Evolutionary conservation across 2,888 invertebrate species (phyloP).

Genomic region (Caenorhabditis sulstoni): DNA sequence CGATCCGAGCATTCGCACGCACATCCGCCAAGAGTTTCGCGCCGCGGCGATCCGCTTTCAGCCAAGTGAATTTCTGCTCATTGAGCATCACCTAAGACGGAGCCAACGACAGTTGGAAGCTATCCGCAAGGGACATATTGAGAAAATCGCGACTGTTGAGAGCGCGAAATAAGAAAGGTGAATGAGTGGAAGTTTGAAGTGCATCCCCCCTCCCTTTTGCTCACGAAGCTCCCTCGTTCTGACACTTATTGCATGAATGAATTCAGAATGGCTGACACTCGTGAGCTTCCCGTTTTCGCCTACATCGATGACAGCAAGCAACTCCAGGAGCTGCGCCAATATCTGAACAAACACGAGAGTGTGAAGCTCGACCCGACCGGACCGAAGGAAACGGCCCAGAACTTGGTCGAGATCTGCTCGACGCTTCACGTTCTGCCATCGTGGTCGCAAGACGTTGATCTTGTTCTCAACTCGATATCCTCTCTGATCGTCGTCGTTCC

Average conservation of each 20-base stretch:
- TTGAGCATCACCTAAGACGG: slow-evolving; percentile 68
- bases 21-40: slow-evolving; percentile 66
- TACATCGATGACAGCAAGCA: slow-evolving; percentile 76
- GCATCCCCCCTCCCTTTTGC: slow-evolving; percentile 34
- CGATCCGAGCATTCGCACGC: slow-evolving; percentile 63
- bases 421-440: slow-evolving; percentile 40
- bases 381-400: slow-evolving; percentile 57
- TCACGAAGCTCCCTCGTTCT: background rate
- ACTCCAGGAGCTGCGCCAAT: slow-evolving; percentile 88
- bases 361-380: slow-evolving; percentile 60
- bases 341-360: slow-evolving; percentile 86
- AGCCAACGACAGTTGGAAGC: slow-evolving; percentile 67
- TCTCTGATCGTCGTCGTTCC: slow-evolving; percentile 93
- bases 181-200: slow-evolving; percentile 53
- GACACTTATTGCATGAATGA: slow-evolving; percentile 16
- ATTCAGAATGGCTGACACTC: slow-evolving; percentile 71
- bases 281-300: slow-evolving; percentile 75
- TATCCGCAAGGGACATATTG: slow-evolving; percentile 63
- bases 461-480: slow-evolving; percentile 94
- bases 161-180: slow-evolving; percentile 52
- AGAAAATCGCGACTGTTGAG: slow-evolving; percentile 51
- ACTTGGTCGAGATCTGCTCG: slow-evolving; percentile 63
- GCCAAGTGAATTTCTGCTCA: slow-evolving; percentile 62
- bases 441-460: slow-evolving; percentile 87
- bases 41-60: slow-evolving; percentile 56